phyloP scores from a whole-genome alignment of 1,140 invertebrate species.

The Trachymyrmex septentrionalis region DNA sequence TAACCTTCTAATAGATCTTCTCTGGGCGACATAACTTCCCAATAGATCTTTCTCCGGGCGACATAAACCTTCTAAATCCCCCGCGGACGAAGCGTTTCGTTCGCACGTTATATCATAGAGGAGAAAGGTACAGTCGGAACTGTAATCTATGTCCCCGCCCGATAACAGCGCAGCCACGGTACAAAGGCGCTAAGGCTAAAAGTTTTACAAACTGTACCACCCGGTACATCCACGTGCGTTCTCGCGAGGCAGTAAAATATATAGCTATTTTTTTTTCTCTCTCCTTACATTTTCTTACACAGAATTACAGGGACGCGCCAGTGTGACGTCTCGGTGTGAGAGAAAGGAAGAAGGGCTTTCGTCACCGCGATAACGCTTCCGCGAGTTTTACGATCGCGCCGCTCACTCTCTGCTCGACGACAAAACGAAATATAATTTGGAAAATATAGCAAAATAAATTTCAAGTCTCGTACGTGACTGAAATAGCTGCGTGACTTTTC shows the following conservation, averaged over 20 bases:
- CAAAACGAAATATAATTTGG: constrained; percentile 40
- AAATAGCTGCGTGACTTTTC: constrained; percentile 4
- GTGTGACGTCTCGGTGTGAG: not conserved
- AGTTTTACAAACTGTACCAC: constrained; percentile 44
- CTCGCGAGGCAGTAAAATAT: constrained; percentile 22
- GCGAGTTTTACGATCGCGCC: constrained; percentile 52
- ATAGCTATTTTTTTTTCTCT: constrained; percentile 51
- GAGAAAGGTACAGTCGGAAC: constrained; percentile 48
- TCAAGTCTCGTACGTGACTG: constrained; percentile 16
- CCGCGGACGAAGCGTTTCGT: constrained; percentile 64
- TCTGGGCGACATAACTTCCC: constrained; percentile 61
- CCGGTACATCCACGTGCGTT: constrained; percentile 1
- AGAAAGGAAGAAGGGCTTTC: not conserved
- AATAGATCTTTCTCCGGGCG: constrained; percentile 65
- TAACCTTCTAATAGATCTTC: constrained; percentile 65
- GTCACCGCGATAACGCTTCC: constrained; percentile 35
- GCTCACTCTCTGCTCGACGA: constrained; percentile 19
- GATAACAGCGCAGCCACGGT: not conserved
- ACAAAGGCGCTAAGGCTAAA: not conserved
- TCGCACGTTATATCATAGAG: constrained; percentile 54
- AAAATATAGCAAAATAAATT: constrained; percentile 51
- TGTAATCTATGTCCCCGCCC: constrained; percentile 43
- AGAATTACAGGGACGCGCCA: constrained; percentile 27
- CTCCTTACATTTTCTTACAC: too few relatives aligned
- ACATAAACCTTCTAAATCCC: constrained; percentile 74